Evolutionary conservation across 2,888 invertebrate species (phyloP).

Genomic region (Pristionchus fissidentatus): DNA sequence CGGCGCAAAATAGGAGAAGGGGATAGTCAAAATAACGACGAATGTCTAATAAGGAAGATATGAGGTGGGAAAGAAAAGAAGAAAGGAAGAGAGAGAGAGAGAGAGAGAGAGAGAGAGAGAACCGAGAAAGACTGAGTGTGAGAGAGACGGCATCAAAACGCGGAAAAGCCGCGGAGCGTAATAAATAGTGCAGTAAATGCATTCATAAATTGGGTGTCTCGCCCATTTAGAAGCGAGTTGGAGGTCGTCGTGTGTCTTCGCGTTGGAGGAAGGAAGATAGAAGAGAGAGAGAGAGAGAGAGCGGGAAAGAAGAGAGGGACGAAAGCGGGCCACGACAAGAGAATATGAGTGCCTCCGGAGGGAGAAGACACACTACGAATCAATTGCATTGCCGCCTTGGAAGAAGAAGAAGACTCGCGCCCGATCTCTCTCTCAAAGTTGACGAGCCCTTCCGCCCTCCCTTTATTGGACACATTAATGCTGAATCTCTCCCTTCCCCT

Average conservation of each 20-base stretch:
- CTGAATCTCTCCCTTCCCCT: constrained; percentile 2
- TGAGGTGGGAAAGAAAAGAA: too few species aligned
- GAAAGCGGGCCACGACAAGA: not conserved
- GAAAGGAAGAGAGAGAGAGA: constrained; percentile 8
- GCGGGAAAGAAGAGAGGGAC: constrained; percentile 9
- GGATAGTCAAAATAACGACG: constrained; percentile 36
- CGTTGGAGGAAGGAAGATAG: constrained; percentile 18
- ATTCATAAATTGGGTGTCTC: constrained; percentile 33
- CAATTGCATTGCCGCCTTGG: constrained; percentile 32
- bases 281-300: not conserved
- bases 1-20: constrained; percentile 18
- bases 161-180: not conserved
- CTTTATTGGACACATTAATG: not conserved
- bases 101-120: not conserved
- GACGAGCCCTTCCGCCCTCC: not conserved
- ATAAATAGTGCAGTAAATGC: constrained; percentile 33
- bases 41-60: constrained; percentile 34
- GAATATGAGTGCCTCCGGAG: constrained; percentile 38
- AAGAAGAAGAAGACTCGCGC: not conserved
- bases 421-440: not conserved
- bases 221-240: constrained; percentile 37
- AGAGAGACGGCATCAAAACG: not conserved
- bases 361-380: constrained; percentile 40
- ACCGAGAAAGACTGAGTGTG: not conserved
- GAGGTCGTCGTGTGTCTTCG: constrained; percentile 33